Evolutionary conservation across 2,113 vertebrate genomes (phyloP), one percentile per base, ranked within the genome.

Genomic region (Lophochroa leadbeateri): DNA sequence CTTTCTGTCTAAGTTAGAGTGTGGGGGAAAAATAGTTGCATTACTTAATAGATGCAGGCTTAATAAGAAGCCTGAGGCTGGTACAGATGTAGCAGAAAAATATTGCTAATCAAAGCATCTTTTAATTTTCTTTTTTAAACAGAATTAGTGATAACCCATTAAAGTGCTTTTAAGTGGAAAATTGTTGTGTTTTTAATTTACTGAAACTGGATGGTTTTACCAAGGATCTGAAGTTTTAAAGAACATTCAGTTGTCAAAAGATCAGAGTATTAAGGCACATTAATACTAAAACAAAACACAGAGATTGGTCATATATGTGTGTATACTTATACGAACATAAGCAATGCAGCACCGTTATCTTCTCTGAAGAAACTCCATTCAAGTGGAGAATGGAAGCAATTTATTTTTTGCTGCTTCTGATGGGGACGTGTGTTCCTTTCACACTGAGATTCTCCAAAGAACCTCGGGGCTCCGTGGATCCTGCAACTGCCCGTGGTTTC

Each of bases 361-460:
- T 91, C 94, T 97, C 86, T 81, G 71, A 77, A 94, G 83, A 83
- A 43, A 7, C 60, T 78, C 88, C 88, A 86, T n/a, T 58, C 61
- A 76, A 21, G 78, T 33, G 49, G 90, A 78, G 88, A 85, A 49
- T 3, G 13, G 77, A 97, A 81, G 64, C 44, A 60, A 92, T 97
- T 98, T 98, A 96, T 94, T 96, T 96, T 92, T 89, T 98, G 98
- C 61, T 98, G 94, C 95, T 97, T 96, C 95, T 97, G 75, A 97
- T 90, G 92, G 96, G 94, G 12, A 97, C 77, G 28, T 82, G 95
- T 8, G 96, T 98, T 83, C 95, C 97, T 96, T 97, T 98, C 89
- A 97, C 80, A 33, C 61, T 98, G 25, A 98, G 97, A 25, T 97
- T 87, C 80, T 98, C 97, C 82, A 92, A 10, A 83, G 96, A 94